A percentile compares a stretch with the other conserved stretches of the same genome.
These are phyloP conservation scores for Excalfactoria chinensis DNA, from an alignment of 2,113 vertebrate genomes.

Conservation along the genomic window DNA sequence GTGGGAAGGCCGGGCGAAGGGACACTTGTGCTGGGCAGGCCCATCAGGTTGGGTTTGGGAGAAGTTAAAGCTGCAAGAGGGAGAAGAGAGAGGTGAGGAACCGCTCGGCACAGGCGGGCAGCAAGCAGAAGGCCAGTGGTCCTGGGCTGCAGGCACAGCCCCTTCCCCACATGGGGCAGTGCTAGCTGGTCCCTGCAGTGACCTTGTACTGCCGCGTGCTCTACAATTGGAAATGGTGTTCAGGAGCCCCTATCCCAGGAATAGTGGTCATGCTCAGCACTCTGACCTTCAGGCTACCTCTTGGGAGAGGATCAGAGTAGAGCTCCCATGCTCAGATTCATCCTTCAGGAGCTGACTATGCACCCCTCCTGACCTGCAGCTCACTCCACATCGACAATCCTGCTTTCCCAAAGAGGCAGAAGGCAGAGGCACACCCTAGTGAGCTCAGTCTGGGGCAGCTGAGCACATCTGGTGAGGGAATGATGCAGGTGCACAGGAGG, in stretches of 20 bases:
- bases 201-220: background rate
- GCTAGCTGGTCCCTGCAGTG: too few species aligned
- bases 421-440: background rate
- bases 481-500: background rate
- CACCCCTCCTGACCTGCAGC: background rate
- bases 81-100: slow-evolving; percentile 53
- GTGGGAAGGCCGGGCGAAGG: slow-evolving; percentile 98
- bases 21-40: slow-evolving; percentile 97
- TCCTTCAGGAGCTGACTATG: background rate
- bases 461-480: background rate
- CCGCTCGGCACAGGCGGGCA: background rate
- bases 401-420: background rate
- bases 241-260: background rate
- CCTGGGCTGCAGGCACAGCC: fast-evolving
- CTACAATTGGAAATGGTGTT: background rate
- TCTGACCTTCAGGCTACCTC: background rate
- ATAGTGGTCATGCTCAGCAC: background rate
- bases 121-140: background rate
- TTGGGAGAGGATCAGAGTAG: background rate
- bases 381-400: background rate
- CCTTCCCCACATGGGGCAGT: fast-evolving
- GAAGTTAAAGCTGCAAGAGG: slow-evolving; percentile 95
- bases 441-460: background rate
- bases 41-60: slow-evolving; percentile 97
- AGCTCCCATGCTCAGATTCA: too few species aligned